Base-by-base conservation (phyloP, 2,888 invertebrate species). In the Julus scandinavius region DNA sequence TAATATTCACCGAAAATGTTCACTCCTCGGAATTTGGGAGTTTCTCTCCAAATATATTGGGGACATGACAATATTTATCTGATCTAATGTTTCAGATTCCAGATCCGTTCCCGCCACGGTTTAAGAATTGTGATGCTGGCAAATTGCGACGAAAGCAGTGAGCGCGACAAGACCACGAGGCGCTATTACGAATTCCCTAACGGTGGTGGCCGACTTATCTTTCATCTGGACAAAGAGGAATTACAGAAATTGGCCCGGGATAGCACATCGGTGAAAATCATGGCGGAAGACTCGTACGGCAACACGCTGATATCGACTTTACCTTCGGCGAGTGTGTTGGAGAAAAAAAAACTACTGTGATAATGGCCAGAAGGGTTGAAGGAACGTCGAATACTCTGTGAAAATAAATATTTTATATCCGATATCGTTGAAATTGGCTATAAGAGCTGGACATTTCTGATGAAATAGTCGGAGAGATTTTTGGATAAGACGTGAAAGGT, bases 41-140 rank as follows among this genome's bases (percentile, higher is more conserved):
- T 45, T 45, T 45, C 7, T 45, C 29, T 29, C 84, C 38, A 15
- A 40, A 84, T 15, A 9, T 20, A 40, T n/a, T 2, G 2, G 84
- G 84, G 0, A 4, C 40, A 40, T 29, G 3, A 38, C 41, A 84
- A 84, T 40, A 45, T 6, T 17, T 1, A 20, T 84, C 17, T 38
- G 6, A 41, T 84, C 2, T 38, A 45, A 84, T 38, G 20, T 84
- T 83, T 1, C 54, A 87, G 87, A 17, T 9, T 13, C 2, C 85
- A 88, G 13, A 13, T 88, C 11, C 7, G 88, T 5, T 15, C 85
- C 58, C 80, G 85, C 3, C 85, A 88, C 50, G 54, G 88, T n/a
- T 40, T 88, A 41, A 49, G 88, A 38, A 63, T 87, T 29, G 38
- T 88, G 29, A 88, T 88, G 9, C n/a, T 88, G 17, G 88, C 40